Evolutionary conservation across 1,140 invertebrate species (phyloP), one percentile per base, ranked within the genome.

Genomic region (Penaeus japonicus): DNA sequence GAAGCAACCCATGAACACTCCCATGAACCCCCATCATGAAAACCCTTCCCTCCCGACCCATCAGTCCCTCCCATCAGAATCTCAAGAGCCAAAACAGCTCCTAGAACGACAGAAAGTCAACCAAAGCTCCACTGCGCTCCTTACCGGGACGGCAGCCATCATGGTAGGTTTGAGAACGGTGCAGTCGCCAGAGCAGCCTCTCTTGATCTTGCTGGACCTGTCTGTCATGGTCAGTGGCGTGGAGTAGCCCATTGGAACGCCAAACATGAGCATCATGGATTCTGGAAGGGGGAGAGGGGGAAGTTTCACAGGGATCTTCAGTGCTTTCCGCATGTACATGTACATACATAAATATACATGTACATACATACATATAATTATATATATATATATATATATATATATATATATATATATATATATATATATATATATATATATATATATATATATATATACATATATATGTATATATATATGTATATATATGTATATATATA

Each of bases 201-300:
- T 95, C 94, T 97, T 98, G 87, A 99, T 98, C 93, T 98, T 99
- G 92, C 96, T 98, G 70, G 98, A 97, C 5, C 96, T 96, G 92
- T 99, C 98, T 62, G 99, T 96, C 94, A 99, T 95, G 0, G 99
- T 99, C 32, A 98, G 93, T 0, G 98, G 96, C 0, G 97, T 98
- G 2, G 98, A 99, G 93, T 99, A 99, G 12, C 98, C 99, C 92
- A 99, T 98, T 5, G 96, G 95, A n/a, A 98, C 95, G 39, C 98
- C 99, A 92, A 93, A 93, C 20, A 94, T 91, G 78, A 95, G 90
- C 89, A 90, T 89, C 83, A 90, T 90, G 20, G 90, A 87, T 77
- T 90, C 90, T 90, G 84, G 35, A 18, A 75, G 24, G 7, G 2
- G 15, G 47, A 84, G 24, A 24, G n/a, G 32, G n/a, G 27, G 32